Evolutionary conservation across 2,888 invertebrate genomes (phyloP).

Genomic region (Troglohyphantes excavatus): DNA sequence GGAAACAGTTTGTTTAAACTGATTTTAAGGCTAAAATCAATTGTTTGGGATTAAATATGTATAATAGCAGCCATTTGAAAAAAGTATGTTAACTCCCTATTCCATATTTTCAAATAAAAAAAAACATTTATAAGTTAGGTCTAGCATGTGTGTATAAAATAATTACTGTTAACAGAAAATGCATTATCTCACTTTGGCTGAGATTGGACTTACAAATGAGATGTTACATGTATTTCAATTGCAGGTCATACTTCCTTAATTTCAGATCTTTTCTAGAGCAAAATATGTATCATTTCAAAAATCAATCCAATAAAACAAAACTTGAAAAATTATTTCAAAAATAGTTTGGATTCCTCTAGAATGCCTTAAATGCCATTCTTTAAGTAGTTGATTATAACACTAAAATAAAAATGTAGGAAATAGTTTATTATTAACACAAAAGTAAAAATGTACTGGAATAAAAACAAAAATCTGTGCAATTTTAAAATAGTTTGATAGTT

Average conservation of each 20-base stretch:
- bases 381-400: not conserved
- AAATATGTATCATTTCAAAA: conserved; percentile 45
- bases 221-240: not conserved
- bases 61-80: conserved; percentile 73
- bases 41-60: not conserved
- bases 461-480: conserved; percentile 5
- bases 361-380: conserved; percentile 79
- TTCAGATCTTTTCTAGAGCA: not conserved
- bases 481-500: not conserved
- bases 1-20: not conserved
- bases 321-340: conserved; percentile 46
- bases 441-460: not conserved
- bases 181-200: conserved; percentile 75
- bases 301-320: conserved; percentile 59
- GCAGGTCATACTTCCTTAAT: not conserved
- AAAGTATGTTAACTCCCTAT: conserved; percentile 38
- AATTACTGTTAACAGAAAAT: not conserved
- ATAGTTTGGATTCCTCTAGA: conserved; percentile 44
- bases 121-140: conserved; percentile 38
- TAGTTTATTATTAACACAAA: not conserved
- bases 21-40: not conserved
- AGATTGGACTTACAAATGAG: conserved; percentile 47
- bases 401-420: not conserved
- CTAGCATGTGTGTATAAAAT: not conserved
- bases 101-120: not conserved